Conservation (phyloP, 2,888 invertebrate species). For the Alsophila aescularia region DNA sequence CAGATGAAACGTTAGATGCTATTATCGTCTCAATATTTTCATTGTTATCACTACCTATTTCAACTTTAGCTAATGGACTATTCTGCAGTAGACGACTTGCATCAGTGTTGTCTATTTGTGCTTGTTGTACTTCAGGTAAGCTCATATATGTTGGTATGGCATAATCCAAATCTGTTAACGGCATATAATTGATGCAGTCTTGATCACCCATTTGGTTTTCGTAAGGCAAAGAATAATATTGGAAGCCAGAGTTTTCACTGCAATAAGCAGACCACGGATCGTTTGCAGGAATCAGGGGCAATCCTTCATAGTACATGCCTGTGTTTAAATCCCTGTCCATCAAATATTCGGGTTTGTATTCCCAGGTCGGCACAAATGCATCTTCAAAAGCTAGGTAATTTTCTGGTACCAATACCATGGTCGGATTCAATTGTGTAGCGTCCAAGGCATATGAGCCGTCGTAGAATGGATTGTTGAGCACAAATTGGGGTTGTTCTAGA, state of each 20-base stretch:
- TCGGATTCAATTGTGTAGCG: constrained; percentile 60
- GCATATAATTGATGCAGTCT: constrained; percentile 70
- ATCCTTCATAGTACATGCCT: constrained; percentile 68
- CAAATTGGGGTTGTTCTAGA: constrained; percentile 65
- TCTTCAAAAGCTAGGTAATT: constrained; percentile 82
- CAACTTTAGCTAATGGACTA: constrained; percentile 43
- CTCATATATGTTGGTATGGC: constrained; percentile 75
- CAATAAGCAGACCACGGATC: constrained; percentile 77
- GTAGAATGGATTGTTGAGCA: constrained; percentile 81
- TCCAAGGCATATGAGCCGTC: constrained; percentile 73
- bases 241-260: constrained; percentile 63
- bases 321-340: constrained; percentile 61
- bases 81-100: constrained; percentile 41
- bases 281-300: constrained; percentile 71
- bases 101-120: constrained; percentile 51
- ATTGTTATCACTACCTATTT: constrained; percentile 35
- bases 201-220: constrained; percentile 60
- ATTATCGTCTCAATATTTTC: constrained; percentile 33
- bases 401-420: constrained; percentile 74
- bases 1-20: constrained; percentile 31
- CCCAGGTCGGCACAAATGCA: constrained; percentile 78
- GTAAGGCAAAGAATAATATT: constrained; percentile 71
- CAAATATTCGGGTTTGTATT: constrained; percentile 67
- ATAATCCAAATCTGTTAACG: constrained; percentile 75
- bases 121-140: constrained; percentile 67